phyloP scores from a whole-genome alignment of 1,140 invertebrate species.

The Frieseomelitta varia region DNA sequence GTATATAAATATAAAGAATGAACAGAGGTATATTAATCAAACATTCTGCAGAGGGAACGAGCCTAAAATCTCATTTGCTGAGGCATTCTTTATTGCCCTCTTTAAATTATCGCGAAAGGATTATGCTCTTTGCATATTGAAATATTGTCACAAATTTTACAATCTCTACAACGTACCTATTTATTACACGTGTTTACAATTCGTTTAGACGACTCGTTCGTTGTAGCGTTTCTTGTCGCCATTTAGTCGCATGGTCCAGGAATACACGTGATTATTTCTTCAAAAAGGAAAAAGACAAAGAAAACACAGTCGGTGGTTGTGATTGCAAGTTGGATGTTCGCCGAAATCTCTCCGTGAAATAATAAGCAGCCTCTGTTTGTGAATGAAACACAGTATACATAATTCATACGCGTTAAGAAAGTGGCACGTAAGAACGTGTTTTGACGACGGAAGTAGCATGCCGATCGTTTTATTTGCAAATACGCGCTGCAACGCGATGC shows the following conservation, averaged over 20 bases:
- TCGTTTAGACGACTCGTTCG: no score
- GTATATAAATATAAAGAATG: no score
- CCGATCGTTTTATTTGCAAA: background rate
- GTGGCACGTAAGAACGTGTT: slow-evolving; percentile 2
- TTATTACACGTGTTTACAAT: no score
- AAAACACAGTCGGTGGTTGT: background rate
- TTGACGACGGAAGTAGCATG: background rate
- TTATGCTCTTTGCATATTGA: no score
- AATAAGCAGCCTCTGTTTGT: background rate
- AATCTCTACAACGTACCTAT: no score
- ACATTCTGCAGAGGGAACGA: no score
- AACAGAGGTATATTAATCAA: no score
- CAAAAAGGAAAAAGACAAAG: background rate
- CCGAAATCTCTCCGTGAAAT: slow-evolving; percentile 9
- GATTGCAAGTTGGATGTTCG: background rate
- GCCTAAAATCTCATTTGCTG: no score
- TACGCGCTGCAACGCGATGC: background rate
- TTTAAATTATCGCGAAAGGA: no score
- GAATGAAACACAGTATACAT: slow-evolving; percentile 14
- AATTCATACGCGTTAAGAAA: slow-evolving; percentile 15
- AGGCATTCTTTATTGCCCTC: no score
- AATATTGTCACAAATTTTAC: no score
- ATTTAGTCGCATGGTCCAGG: background rate
- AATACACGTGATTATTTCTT: background rate
- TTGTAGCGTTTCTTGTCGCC: no score